Evolutionary conservation across 2,888 invertebrate species (phyloP), one percentile per base, ranked within the genome.

Genomic region (Diploptera punctata): DNA sequence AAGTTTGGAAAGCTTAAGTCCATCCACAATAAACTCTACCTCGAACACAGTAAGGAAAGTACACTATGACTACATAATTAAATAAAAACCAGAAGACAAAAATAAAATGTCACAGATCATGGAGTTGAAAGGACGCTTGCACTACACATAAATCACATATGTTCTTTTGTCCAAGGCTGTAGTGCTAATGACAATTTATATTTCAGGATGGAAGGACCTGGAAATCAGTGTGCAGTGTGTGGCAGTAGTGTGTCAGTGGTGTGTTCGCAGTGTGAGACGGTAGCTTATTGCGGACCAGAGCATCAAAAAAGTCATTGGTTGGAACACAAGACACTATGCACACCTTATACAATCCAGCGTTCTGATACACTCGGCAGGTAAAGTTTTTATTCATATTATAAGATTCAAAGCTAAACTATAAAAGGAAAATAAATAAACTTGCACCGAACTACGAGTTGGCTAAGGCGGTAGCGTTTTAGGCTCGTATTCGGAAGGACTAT

Each of bases 231-330:
- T 33, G 29, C n/a, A 29, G 67, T 67, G 67, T 67, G 67, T 29
- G 67, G 67, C 7, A 13, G n/a, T 19, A 19, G 1, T 16, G 44
- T 38, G 7, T 43, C 19, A 9, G 69, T 57, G 13, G 16, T 54
- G 44, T 69, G 69, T 52, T 26, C 49, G 10, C 65, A 57, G 44
- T 69, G 69, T 33, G 69, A 44, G 19, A 44, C 19, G 4, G 57
- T 67, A 3, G 68, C 68, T 19, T 76, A 76, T 43, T 76, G 76
- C 19, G 70, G 74, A 19, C 68, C 67, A 43, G 73, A 75, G 13
- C 75, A 75, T 21, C 74, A 72, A 60, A 69, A 52, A 18, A 43
- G 62, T 3, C 70, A 76, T 65, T 76, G 75, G 75, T 31, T 67
- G 13, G 52, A 69, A 13, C 76, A 76, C 61, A 72, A 65, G 29